A percentile compares a stretch with the other conserved stretches of the same genome.
Evolutionary conservation across 2,113 vertebrate genomes (phyloP).

Genomic region (Promerops cafer): DNA sequence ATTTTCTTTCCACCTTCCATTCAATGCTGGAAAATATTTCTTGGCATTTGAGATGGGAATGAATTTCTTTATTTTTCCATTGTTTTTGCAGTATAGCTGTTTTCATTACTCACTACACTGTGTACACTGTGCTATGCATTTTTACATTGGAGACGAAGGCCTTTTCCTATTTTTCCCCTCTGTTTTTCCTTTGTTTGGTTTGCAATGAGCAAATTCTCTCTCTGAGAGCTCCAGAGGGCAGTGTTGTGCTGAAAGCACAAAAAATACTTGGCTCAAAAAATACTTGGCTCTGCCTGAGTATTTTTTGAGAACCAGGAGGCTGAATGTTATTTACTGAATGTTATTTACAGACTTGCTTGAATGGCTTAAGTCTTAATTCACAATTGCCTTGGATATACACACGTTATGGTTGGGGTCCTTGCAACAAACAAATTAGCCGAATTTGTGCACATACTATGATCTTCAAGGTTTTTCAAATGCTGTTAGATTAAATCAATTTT

Average conservation of each 20-base stretch:
- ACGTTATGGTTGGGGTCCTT: background rate
- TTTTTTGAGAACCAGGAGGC: background rate
- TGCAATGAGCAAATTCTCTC: background rate
- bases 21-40: background rate
- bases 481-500: background rate
- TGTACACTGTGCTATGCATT: background rate
- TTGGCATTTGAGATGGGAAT: background rate
- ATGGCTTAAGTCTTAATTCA: background rate
- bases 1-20: background rate
- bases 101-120: slow-evolving; percentile 19
- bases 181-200: background rate
- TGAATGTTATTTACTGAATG: background rate
- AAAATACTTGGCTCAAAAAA: no score
- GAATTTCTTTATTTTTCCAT: slow-evolving; percentile 10
- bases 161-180: background rate
- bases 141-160: background rate
- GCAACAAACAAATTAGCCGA: background rate
- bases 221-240: slow-evolving; percentile 24
- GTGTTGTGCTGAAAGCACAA: background rate
- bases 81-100: background rate
- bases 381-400: background rate
- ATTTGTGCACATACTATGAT: background rate
- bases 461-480: background rate
- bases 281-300: background rate
- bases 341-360: slow-evolving; percentile 25